Conservation (phyloP, 2,113 vertebrate species). For the zebrafish (Danio rerio) region GRCz12tu NC_133184.1:5395501-5396000, state of each 20-base stretch:
- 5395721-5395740: slow-evolving; percentile 33
- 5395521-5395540: slow-evolving; percentile 47
- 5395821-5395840: no score
- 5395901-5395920: no score
- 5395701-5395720: slow-evolving; percentile 27
- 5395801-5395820: no score
- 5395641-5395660: slow-evolving; percentile 19
- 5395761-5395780: slow-evolving; percentile 6
- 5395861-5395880: no score
- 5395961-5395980: no score
- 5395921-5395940: no score
- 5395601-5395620: slow-evolving; percentile 49
- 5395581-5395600: slow-evolving; percentile 45
- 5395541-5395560: slow-evolving; percentile 50
- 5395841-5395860: no score
- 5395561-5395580: slow-evolving; percentile 53
- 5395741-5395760: slow-evolving; percentile 19
- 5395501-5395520: slow-evolving; percentile 52
- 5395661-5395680: slow-evolving; percentile 1
- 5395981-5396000: no score
- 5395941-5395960: no score
- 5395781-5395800: neutral
- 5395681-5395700: slow-evolving; percentile 39
- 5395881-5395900: no score
- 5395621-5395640: slow-evolving; percentile 37